Evolutionary conservation across 2,888 invertebrate genomes (phyloP), one percentile per base, ranked within the genome.

Genomic region (Lochmaea capreae): DNA sequence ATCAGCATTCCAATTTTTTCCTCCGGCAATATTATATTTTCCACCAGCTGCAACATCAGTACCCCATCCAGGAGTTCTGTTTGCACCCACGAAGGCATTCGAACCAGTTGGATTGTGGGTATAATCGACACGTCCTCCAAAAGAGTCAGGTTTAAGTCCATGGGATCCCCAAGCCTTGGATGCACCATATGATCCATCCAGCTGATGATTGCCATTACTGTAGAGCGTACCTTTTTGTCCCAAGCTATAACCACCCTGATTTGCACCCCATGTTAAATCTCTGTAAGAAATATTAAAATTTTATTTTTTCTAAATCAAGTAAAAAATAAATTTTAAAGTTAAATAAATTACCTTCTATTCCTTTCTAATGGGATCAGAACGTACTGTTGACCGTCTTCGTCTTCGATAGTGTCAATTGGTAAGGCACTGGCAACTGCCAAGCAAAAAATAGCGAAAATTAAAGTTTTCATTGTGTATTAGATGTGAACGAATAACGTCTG

Each of bases 51-150:
- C 73, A 1, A 83, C 52, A 69, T 82, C 81, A 10, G 83, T 83
- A 39, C 83, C 83, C 72, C 69, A 78, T 12, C 77, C 65, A 12
- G 77, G 77, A 3, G 79, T 77, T n/a, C 77, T 79, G 49, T 80
- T 78, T 16, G 81, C 83, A 6, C 74, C 74, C 8, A 81, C 12
- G 42, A 81, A 81, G 11, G 82, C 73, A 63, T 65, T 46, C 1
- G 81, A 80, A 33, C 80, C 80, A 22, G 79, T 80, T 14, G 83
- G 83, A 39, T 75, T 75, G 74, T 84, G 81, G 14, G 72, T 39
- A 71, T 83, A 84, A 65, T 80, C 81, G 65, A 84, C 52, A 52
- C 78, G 77, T 18, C 82, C 83, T 58, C 82, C 82, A 71, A 77
- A 62, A n/a, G 79, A 79, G 11, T 79, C 79, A 16, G 83, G 83